phyloP scores from a whole-genome alignment of 1,140 invertebrate species.

The Trichonephila inaurata region DNA sequence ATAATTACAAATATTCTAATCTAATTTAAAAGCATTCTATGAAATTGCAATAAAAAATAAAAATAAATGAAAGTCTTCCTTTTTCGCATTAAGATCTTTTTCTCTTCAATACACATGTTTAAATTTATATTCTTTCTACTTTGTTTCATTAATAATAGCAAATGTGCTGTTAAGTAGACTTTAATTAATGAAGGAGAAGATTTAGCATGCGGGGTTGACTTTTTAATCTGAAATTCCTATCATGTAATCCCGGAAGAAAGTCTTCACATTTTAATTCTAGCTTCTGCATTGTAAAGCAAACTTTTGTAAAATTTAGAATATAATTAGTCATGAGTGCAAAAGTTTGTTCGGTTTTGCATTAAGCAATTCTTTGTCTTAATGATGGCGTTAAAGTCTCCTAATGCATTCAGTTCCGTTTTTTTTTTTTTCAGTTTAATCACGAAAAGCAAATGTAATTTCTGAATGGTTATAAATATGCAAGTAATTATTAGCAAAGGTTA shows the following conservation, averaged over 20 bases:
- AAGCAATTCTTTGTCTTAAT: neutral
- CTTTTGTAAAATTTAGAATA: constrained; percentile 1
- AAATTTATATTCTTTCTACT: neutral
- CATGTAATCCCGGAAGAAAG: constrained; percentile 5
- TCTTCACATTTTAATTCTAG: neutral
- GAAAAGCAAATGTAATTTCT: neutral
- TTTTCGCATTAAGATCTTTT: neutral
- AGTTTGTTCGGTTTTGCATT: neutral
- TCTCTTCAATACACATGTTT: neutral
- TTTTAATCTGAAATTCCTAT: constrained; percentile 39
- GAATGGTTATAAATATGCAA: neutral
- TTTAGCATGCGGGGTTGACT: neutral
- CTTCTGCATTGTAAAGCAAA: neutral
- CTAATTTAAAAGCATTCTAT: neutral
- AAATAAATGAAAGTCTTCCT: neutral
- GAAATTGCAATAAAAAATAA: neutral
- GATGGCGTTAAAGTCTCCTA: neutral
- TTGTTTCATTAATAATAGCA: neutral
- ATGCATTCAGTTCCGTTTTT: neutral
- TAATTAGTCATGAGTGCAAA: constrained; percentile 21
- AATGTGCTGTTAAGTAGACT: neutral
- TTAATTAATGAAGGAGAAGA: neutral
- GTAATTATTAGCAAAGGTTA: neutral
- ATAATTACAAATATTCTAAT: neutral
- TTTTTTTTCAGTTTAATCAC: neutral